These are phyloP conservation scores for Smutsia temminckii DNA, from an alignment of 2,797 vertebrate genomes.

Conservation along the genomic window DNA sequence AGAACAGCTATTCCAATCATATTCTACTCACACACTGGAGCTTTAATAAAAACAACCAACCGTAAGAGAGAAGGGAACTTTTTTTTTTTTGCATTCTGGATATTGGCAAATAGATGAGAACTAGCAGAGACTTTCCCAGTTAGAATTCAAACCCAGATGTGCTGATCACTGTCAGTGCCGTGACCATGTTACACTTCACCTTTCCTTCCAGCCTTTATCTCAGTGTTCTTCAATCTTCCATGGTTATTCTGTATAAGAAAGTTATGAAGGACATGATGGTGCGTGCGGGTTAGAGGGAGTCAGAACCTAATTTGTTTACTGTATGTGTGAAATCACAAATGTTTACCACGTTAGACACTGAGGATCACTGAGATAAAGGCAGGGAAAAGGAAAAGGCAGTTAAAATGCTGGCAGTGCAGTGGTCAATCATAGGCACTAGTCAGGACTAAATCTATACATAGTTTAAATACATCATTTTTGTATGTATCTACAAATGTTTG, in stretches of 20 bases:
- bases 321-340: background rate
- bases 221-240: conserved; percentile 36
- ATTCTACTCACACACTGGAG: background rate
- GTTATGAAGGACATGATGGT: background rate
- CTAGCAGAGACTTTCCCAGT: background rate
- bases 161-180: background rate
- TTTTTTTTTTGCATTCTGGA: background rate
- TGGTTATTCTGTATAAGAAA: background rate
- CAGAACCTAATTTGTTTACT: background rate
- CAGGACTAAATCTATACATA: background rate
- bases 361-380: background rate
- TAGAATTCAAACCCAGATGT: background rate
- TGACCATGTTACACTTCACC: background rate
- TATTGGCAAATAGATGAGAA: background rate
- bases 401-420: background rate
- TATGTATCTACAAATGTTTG: background rate
- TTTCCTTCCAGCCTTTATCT: background rate
- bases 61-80: background rate
- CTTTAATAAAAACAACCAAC: background rate
- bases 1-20: background rate
- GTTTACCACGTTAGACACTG: background rate
- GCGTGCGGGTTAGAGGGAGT: background rate
- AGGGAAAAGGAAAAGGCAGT: background rate
- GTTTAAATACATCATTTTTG: background rate
- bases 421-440: background rate